These are phyloP conservation scores for Littorina saxatilis DNA, from an alignment of 1,140 invertebrate genomes.

Conservation along the genomic window DNA sequence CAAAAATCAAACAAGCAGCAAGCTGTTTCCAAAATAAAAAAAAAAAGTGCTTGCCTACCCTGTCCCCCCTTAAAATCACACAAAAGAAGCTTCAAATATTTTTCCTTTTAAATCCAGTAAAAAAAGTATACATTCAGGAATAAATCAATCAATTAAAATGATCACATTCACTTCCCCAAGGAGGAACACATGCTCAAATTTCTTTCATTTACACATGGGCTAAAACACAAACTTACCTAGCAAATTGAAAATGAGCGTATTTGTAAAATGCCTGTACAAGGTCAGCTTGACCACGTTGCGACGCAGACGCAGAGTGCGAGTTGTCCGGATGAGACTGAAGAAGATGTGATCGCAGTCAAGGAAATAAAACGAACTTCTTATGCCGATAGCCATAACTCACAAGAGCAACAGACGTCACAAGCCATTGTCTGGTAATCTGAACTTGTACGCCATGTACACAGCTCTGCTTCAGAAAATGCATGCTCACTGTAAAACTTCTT, in stretches of 20 bases:
- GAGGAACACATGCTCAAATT: not conserved
- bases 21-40: too few relatives aligned
- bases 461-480: too few relatives aligned
- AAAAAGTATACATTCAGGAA: too few relatives aligned
- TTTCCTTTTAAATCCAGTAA: not conserved
- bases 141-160: too few relatives aligned
- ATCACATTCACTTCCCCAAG: not conserved
- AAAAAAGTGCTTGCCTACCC: too few relatives aligned
- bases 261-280: constrained; percentile 94
- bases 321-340: constrained; percentile 90
- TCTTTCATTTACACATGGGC: not conserved
- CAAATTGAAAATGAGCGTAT: constrained; percentile 92
- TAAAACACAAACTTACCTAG: constrained; percentile 76
- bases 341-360: constrained; percentile 77
- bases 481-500: too few relatives aligned
- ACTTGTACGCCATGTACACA: too few relatives aligned
- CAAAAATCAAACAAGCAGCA: too few relatives aligned
- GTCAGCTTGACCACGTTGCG: constrained; percentile 88
- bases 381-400: too few relatives aligned
- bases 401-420: not conserved
- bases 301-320: constrained; percentile 88
- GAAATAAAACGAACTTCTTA: constrained; percentile 36
- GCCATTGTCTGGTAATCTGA: too few relatives aligned
- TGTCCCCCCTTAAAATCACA: too few relatives aligned
- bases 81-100: too few relatives aligned